phyloP scores from a whole-genome alignment of 2,113 vertebrate species.

The Cyprinodon variegatus region DNA sequence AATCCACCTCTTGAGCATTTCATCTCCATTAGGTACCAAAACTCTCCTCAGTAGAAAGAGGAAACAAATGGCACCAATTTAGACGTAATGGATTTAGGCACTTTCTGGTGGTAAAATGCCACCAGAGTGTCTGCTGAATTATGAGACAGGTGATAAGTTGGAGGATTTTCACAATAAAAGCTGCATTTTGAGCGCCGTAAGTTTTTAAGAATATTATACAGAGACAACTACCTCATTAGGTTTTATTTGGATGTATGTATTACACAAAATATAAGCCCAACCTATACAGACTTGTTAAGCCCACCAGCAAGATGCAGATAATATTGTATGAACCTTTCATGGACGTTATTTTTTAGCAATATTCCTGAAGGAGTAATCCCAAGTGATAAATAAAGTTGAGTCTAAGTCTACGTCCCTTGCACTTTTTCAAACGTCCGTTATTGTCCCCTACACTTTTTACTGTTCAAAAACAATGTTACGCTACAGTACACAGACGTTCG shows the following conservation, averaged over 20 bases:
- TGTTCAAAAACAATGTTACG: too few relatives aligned
- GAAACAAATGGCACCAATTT: constrained; percentile 56
- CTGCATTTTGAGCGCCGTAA: background rate
- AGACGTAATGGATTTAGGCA: constrained; percentile 48
- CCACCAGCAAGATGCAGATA: too few relatives aligned
- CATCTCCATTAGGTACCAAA: constrained; percentile 60
- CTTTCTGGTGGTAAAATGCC: constrained; percentile 31
- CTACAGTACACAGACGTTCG: too few relatives aligned
- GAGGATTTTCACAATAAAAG: background rate
- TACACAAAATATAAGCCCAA: background rate
- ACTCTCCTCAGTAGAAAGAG: constrained; percentile 32
- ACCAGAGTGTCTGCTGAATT: constrained; percentile 29
- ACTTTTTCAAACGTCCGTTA: too few relatives aligned
- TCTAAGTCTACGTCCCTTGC: too few relatives aligned
- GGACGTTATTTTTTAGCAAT: too few relatives aligned
- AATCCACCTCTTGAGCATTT: constrained; percentile 41
- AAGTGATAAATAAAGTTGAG: too few relatives aligned
- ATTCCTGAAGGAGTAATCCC: too few relatives aligned
- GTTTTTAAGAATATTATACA: background rate
- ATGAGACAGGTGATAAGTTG: constrained; percentile 39
- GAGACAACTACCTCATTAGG: too few relatives aligned
- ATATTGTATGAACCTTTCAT: too few relatives aligned
- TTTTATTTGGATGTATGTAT: background rate
- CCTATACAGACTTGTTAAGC: too few relatives aligned
- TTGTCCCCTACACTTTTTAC: too few relatives aligned